Evolutionary conservation across 2,888 invertebrate species (phyloP).

Genomic region (Pollenia amentaria): DNA sequence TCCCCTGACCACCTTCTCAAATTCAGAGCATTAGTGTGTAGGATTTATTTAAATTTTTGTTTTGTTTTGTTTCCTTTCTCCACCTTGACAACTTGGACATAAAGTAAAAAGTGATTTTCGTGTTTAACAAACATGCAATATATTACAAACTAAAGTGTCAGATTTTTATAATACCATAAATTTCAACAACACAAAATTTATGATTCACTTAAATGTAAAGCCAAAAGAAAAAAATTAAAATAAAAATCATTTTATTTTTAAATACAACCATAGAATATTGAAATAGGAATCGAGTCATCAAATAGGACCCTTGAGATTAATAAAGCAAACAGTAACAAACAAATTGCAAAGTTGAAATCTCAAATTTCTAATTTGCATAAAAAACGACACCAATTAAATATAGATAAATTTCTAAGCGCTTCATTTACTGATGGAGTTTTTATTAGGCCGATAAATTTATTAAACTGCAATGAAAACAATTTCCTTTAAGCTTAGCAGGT

Average conservation of each 20-base stretch:
- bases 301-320: conserved; percentile 59
- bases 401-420: conserved; percentile 14
- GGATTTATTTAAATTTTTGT: conserved; percentile 43
- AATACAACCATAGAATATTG: neutral
- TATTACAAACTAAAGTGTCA: conserved; percentile 63
- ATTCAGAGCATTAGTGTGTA: conserved; percentile 37
- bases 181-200: conserved; percentile 60
- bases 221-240: neutral
- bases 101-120: conserved; percentile 66
- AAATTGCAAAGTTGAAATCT: conserved; percentile 9
- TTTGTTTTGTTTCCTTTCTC: conserved; percentile 8
- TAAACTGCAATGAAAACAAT: conserved; percentile 41
- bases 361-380: neutral
- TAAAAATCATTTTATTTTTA: neutral
- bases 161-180: conserved; percentile 68
- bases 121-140: conserved; percentile 70
- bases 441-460: conserved; percentile 29
- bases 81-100: conserved; percentile 69
- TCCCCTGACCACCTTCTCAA: conserved; percentile 12
- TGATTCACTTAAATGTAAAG: conserved; percentile 53
- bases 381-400: conserved; percentile 21
- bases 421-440: neutral
- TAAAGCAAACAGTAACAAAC: conserved; percentile 40
- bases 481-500: conserved; percentile 43
- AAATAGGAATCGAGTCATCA: neutral